Evolutionary conservation across 92 coral and sea anemone genomes (phyloP).

Genomic region (Plumapathes pennacea): DNA sequence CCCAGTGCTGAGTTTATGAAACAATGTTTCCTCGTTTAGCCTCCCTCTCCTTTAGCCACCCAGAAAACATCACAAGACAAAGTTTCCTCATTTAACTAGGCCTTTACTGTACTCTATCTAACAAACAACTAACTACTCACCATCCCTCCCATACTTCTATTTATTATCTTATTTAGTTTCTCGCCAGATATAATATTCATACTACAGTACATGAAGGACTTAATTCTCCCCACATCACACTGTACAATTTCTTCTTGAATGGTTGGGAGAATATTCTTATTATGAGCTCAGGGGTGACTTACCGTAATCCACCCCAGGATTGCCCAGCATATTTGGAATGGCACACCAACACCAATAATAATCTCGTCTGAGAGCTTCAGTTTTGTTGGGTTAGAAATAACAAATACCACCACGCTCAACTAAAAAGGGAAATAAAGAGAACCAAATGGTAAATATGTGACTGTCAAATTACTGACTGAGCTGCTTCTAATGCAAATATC

Average conservation of each 20-base stretch:
- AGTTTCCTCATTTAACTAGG: too few relatives aligned
- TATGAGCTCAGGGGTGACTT: too few relatives aligned
- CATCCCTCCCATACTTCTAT: neutral
- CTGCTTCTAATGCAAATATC: neutral
- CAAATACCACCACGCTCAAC: constrained; percentile 77
- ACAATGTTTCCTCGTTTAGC: too few relatives aligned
- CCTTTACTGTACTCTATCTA: too few relatives aligned
- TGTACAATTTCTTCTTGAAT: neutral
- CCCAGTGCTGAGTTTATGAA: too few relatives aligned
- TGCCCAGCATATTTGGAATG: constrained; percentile 76
- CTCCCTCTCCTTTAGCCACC: too few relatives aligned
- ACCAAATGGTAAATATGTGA: neutral
- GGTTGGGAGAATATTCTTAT: too few relatives aligned
- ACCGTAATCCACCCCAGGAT: constrained; percentile 89
- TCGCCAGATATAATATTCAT: too few relatives aligned
- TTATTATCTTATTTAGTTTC: neutral
- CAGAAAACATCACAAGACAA: too few relatives aligned
- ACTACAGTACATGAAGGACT: too few relatives aligned
- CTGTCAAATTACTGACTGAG: neutral
- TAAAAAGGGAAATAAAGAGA: constrained; percentile 2
- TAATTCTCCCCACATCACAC: too few relatives aligned
- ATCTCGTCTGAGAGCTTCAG: constrained; percentile 41
- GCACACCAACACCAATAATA: constrained; percentile 78
- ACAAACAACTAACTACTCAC: too few relatives aligned
- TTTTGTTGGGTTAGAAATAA: constrained; percentile 41